Conservation (phyloP, 92 coral and sea anemone genomes). For the Bergia puertoricense region DNA sequence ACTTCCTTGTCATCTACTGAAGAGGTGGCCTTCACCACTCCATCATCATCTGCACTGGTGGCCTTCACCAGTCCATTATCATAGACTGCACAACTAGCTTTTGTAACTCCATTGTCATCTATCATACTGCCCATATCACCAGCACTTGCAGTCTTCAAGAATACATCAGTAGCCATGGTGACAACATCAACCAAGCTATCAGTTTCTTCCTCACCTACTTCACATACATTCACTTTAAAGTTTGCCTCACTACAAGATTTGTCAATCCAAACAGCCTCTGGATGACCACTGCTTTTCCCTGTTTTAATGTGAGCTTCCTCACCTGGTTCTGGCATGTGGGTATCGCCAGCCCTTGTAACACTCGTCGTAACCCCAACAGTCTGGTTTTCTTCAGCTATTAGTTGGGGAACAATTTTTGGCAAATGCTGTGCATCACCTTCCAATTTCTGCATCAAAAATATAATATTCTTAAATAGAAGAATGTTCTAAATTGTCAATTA, state of each 20-base stretch:
- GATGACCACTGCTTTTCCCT: neutral
- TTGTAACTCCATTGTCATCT: neutral
- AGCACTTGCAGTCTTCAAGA: neutral
- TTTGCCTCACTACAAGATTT: neutral
- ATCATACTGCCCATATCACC: neutral
- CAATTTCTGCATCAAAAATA: conserved; percentile 5
- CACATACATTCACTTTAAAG: neutral
- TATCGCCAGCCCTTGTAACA: no score
- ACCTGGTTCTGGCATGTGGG: no score
- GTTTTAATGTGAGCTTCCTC: no score
- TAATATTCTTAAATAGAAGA: neutral
- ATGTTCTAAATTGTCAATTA: neutral
- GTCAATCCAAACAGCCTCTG: neutral
- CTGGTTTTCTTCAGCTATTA: neutral
- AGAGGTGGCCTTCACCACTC: neutral
- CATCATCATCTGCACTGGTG: neutral
- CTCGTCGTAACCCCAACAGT: neutral
- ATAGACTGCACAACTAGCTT: neutral
- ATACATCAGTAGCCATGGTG: neutral
- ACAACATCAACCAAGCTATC: neutral
- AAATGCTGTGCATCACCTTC: neutral
- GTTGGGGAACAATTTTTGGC: neutral
- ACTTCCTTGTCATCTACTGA: neutral
- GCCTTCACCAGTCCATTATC: neutral
- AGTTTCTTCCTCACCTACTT: neutral